Base-by-base conservation (phyloP, 2,113 vertebrate species). In the Capreolus pygargus region DNA sequence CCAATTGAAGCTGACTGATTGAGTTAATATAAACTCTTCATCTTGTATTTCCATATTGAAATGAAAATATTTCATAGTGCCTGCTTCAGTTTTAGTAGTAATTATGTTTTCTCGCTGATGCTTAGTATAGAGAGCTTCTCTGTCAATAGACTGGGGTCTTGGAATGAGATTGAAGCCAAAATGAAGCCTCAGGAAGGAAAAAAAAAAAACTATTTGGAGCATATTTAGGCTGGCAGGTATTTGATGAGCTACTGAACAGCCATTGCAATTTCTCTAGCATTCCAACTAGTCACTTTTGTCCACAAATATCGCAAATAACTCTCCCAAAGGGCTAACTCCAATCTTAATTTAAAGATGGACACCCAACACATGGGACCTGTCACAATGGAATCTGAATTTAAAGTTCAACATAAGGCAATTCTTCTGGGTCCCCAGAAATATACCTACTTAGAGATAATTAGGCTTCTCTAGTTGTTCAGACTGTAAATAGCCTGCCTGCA, bases 11-110 rank as follows among this genome's bases (percentile, higher is more conserved):
- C 60, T 70, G 93, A 94, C 95, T 94, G 96, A 84, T 27, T 76
- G 61, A 90, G 3, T 88, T 98, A 84, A 97, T 98, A 95, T 97
- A 98, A 98, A 85, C 21, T 94, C 86, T 97, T 97, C 67, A 1
- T 96, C 97, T 91, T 96, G 11, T 36, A 91, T 81, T 83, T 97
- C 89, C 64, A 97, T 98, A 96, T 92, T 93, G 97, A 97, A 97
- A 89, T 89, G 95, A 98, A 17, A 97, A 79, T 45, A 95, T 98
- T 95, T 97, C 39, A 91, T 98, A 97, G 95, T 89, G 91, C 88
- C 83, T 81, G 64, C 95, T 90, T 93, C 23, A 1, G 3, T 95
- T 97, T 98, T 96, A 64, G 55, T 74, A 95, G 95, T 97, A 74
- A 96, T 91, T 86, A 50, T 93, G 81, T 91, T 97, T 97, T 89